Evolutionary conservation across 1,140 invertebrate genomes (phyloP), one percentile per base, ranked within the genome.

Genomic region (Hetaerina americana): DNA sequence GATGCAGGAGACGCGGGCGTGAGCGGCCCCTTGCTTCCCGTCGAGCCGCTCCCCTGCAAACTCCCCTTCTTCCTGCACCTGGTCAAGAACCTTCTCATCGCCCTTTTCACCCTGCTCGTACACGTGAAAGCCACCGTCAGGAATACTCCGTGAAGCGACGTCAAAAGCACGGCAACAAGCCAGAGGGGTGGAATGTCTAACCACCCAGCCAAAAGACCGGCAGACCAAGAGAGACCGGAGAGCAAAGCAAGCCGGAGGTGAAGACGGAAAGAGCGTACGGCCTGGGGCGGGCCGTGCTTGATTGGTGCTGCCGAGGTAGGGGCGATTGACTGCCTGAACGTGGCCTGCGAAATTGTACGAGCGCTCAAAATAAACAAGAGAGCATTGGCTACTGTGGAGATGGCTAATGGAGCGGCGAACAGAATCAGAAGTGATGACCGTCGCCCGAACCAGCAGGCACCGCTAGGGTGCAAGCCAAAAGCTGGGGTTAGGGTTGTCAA

Each of bases 51-150:
- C 10, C 40, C 40, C 15, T 10, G 40, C 15, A 57, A n/a, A n/a
- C 40, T 57, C 40, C 22, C 22, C 15, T 57, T 12, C 22, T 10
- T 57, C 40, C 40, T 57, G 10, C 40, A 57, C 40, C 40, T 57
- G 15, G 22, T 57, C 40, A 57, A 2, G 40, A 57, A n/a, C 22
- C 40, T 57, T n/a, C 40, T 57, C 22, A n/a, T n/a, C 15, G 40
- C 77, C 70, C 77, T 74, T 3, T 80, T 74, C 15, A 80, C 77
- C 73, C 80, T 80, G 6, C 79, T 74, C 5, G 80, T 85, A 74
- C 83, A 86, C 8, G 86, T 84, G 78, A 87, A 87, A 0, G 84
- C 85, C 0, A 86, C 73, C 74, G 87, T 86, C 29, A 87, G 85
- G 76, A 87, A 87, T 10, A 87, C 74, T 1, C 86, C 86, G 76